Conservation (phyloP, 2,797 vertebrate genomes). For the Lithobates sylvaticus region DNA sequence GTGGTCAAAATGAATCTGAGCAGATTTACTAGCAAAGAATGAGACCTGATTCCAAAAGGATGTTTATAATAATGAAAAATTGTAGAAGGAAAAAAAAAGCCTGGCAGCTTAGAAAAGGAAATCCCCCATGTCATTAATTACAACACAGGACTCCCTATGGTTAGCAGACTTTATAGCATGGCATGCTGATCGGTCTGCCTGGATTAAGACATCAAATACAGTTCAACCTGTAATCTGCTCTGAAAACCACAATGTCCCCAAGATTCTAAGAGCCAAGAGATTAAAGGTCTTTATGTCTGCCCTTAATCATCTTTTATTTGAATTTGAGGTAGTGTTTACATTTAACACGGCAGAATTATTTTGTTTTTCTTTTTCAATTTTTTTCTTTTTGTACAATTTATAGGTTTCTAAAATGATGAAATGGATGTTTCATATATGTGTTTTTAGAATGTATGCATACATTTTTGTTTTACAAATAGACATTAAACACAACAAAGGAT, state of each 20-base stretch:
- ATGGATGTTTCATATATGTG: no score
- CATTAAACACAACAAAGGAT: no score
- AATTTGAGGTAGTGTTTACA: neutral
- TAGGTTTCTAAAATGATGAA: no score
- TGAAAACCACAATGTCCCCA: slow-evolving; percentile 38
- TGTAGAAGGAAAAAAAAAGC: slow-evolving; percentile 28
- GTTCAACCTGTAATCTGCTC: slow-evolving; percentile 59
- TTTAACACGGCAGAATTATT: neutral
- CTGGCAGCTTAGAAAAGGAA: slow-evolving; percentile 43
- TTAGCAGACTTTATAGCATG: slow-evolving; percentile 8
- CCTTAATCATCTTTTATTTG: slow-evolving; percentile 23
- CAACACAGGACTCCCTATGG: neutral
- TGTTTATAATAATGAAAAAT: slow-evolving; percentile 45
- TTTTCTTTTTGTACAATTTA: no score
- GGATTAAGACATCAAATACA: slow-evolving; percentile 56
- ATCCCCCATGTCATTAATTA: slow-evolving; percentile 46
- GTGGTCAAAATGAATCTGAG: slow-evolving; percentile 36
- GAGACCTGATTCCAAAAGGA: slow-evolving; percentile 46
- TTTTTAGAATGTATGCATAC: no score
- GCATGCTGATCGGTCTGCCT: slow-evolving; percentile 26
- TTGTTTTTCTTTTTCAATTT: no score
- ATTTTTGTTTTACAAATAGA: no score
- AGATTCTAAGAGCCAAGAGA: slow-evolving; percentile 30
- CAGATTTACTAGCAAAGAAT: slow-evolving; percentile 39
- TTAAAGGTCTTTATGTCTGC: slow-evolving; percentile 12